Percentiles rank a stretch among this genome's conserved stretches.
Evolutionary conservation across 2,797 vertebrate genomes (phyloP).

Genomic region (Sebastes kiyomatsui): DNA sequence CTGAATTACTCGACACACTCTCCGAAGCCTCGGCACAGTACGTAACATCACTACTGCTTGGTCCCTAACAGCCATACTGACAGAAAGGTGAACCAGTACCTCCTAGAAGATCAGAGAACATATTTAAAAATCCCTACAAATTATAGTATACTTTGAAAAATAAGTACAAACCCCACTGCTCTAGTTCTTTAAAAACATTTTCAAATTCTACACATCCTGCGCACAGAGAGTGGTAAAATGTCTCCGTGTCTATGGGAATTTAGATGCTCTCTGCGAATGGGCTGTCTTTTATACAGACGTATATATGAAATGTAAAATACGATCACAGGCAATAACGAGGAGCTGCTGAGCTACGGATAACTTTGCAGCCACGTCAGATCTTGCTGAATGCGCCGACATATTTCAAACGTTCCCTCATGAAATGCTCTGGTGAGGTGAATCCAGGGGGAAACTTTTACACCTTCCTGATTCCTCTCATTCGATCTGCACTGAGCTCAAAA

Average conservation of each 20-base stretch:
- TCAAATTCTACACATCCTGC: neutral
- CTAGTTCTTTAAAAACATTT: neutral
- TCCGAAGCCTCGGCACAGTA: no score
- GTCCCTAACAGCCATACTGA: neutral
- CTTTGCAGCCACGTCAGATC: constrained; percentile 3
- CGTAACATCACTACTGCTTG: no score
- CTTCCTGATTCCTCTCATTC: neutral
- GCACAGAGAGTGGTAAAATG: neutral
- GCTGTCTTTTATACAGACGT: neutral
- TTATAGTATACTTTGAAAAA: no score
- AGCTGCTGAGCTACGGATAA: constrained; percentile 15
- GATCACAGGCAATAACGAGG: neutral
- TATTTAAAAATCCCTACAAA: neutral
- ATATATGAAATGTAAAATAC: constrained; percentile 15
- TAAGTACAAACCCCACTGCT: no score
- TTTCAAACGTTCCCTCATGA: neutral
- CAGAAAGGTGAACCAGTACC: neutral
- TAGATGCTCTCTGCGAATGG: neutral
- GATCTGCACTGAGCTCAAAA: neutral
- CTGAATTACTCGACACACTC: neutral
- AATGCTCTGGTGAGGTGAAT: neutral
- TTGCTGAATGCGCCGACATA: neutral
- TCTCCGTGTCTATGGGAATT: neutral
- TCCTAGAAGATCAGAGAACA: neutral
- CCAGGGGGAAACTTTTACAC: constrained; percentile 1